Evolutionary conservation across 2,113 vertebrate species (phyloP), one percentile per base, ranked within the genome.

Genomic region (Orientallactaga bullata): DNA sequence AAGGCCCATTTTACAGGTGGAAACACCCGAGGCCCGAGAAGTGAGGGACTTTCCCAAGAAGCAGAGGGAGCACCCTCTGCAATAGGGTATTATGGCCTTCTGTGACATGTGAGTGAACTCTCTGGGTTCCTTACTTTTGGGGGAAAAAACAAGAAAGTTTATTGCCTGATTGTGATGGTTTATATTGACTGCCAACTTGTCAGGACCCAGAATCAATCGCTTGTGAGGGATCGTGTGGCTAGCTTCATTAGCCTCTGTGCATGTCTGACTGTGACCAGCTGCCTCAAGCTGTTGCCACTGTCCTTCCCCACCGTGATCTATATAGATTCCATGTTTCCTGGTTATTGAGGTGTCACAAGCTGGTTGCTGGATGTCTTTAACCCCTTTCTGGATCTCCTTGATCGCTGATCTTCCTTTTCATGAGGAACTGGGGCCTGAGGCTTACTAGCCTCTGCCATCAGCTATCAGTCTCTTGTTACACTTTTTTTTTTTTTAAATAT

Each of bases 51-150:
- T 5, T 37, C 16, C 7, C 2, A 47, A 28, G 3, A 37, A 32
- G 16, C 17, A 42, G n/a, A 18, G 16, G 26, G 23, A 30, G 0
- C 0, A 1, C 24, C 35, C 42, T 58, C 47, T 32, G 60, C 2
- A 18, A 24, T 20, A 61, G 0, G 1, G 9, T 2, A 23, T 1
- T 2, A 23, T 2, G 2, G 9, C 32, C 21, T 72, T 47, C 21
- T 13, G 3, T 20, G 12, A 32, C 9, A 2, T 5, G 72, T 69
- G 30, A 87, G 72, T 63, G 24, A 84, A 32, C 58, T 90, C 60
- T 66, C 28, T 23, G 28, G 2, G 16, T 15, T 61, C 73, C 77
- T 37, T n/a, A 85, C 79, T 73, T 55, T 39, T 28, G 32, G 28
- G 42, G 11, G 23, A 37, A 71, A 71, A 42, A 47, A 47, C 42